These are phyloP conservation scores for Sander lucioperca DNA, from an alignment of 2,113 vertebrate species.

Conservation along the genomic window DNA sequence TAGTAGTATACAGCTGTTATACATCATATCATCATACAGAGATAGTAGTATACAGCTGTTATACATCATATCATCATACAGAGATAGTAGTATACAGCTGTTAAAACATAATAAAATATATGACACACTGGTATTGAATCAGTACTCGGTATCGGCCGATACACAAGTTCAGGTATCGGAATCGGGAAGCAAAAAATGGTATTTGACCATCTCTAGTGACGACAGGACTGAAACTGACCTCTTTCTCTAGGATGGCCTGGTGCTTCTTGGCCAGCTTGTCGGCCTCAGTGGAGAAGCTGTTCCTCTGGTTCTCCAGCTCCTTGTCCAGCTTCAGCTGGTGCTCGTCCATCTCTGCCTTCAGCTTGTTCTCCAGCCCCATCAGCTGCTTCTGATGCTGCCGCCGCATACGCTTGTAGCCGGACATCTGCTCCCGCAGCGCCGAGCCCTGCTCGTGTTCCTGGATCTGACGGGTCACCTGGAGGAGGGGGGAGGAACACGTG, in stretches of 20 bases:
- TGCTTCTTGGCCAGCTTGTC: conserved; percentile 91
- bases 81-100: no score
- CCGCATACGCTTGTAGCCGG: conserved; percentile 93
- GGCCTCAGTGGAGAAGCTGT: conserved; percentile 87
- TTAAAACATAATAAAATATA: no score
- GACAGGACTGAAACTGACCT: conserved; percentile 52
- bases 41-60: no score
- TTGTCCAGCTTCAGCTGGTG: conserved; percentile 91
- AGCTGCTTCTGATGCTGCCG: conserved; percentile 96
- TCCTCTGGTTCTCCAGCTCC: conserved; percentile 92
- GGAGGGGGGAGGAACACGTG: no score
- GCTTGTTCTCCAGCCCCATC: conserved; percentile 91
- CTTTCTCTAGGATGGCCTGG: conserved; percentile 91
- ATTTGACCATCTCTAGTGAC: no score
- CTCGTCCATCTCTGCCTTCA: conserved; percentile 92
- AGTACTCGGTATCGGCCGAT: no score
- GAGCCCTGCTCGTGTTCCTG: conserved; percentile 95
- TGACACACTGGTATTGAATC: no score
- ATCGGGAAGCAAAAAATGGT: no score
- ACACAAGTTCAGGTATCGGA: no score
- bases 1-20: no score
- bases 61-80: no score
- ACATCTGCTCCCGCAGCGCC: conserved; percentile 91
- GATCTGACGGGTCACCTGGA: conserved; percentile 90
- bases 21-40: no score